Conservation (phyloP, 2,113 vertebrate species). For the Montifringilla adamsi region DNA sequence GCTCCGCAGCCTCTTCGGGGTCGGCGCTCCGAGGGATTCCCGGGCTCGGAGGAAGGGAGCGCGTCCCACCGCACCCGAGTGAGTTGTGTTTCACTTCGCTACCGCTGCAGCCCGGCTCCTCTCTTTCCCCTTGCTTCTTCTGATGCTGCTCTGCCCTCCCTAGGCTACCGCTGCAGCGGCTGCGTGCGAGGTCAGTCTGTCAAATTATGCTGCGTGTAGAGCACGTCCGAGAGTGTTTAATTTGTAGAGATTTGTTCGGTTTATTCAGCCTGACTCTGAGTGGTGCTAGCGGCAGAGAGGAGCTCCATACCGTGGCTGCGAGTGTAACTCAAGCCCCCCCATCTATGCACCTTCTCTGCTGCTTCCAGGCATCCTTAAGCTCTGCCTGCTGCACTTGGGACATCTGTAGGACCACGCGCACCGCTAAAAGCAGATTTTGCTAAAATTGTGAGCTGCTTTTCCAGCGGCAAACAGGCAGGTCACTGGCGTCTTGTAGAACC, state of each 20-base stretch:
- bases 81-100: background rate
- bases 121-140: background rate
- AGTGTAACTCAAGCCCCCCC: background rate
- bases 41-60: background rate
- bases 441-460: background rate
- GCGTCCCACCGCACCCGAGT: background rate
- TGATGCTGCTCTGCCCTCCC: background rate
- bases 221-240: rapidly evolving
- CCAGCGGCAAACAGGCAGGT: background rate
- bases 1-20: background rate
- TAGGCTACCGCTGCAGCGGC: background rate
- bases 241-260: background rate
- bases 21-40: background rate
- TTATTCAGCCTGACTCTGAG: background rate
- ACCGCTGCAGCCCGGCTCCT: background rate
- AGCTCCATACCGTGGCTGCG: background rate
- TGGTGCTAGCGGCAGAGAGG: rapidly evolving
- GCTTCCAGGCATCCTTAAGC: background rate
- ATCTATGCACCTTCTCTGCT: background rate
- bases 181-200: background rate
- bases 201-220: too few species aligned
- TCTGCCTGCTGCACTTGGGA: background rate
- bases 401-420: background rate
- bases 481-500: background rate
- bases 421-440: background rate